Conservation (phyloP, 2,113 vertebrate genomes). For the Narcine bancroftii region DNA sequence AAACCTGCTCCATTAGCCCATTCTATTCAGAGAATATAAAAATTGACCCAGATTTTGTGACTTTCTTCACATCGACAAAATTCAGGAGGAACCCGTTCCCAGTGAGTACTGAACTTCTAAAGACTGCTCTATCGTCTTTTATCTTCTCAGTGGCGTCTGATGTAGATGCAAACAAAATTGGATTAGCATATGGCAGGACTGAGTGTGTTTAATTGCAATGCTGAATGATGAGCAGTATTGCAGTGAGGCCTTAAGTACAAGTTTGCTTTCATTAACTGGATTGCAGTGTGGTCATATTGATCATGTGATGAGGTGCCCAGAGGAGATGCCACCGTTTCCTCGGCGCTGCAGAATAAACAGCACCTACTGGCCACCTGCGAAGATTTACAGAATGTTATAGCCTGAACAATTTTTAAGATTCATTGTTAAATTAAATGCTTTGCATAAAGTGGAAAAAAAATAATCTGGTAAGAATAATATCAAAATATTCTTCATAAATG, state of each 20-base stretch:
- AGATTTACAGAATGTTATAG: conserved; percentile 23
- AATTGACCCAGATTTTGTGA: background rate
- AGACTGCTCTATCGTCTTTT: background rate
- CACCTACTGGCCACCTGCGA: background rate
- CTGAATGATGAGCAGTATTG: background rate
- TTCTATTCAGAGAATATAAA: background rate
- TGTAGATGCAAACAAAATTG: background rate
- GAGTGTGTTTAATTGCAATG: background rate
- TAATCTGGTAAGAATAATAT: background rate
- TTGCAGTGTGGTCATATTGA: background rate
- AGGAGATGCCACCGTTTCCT: background rate
- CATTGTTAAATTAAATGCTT: background rate
- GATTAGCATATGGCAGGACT: background rate
- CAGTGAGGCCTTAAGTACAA: background rate
- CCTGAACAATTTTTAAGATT: conserved; percentile 6
- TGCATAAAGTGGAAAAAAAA: background rate
- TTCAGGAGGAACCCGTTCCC: background rate
- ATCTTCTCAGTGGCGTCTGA: background rate
- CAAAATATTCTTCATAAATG: background rate
- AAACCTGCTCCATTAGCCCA: background rate
- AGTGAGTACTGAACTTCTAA: background rate
- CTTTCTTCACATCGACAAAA: background rate
- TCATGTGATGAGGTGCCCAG: background rate
- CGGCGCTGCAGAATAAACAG: background rate
- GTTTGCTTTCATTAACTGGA: background rate